Conservation (phyloP, 2,113 vertebrate species). For the Lathamus discolor region DNA sequence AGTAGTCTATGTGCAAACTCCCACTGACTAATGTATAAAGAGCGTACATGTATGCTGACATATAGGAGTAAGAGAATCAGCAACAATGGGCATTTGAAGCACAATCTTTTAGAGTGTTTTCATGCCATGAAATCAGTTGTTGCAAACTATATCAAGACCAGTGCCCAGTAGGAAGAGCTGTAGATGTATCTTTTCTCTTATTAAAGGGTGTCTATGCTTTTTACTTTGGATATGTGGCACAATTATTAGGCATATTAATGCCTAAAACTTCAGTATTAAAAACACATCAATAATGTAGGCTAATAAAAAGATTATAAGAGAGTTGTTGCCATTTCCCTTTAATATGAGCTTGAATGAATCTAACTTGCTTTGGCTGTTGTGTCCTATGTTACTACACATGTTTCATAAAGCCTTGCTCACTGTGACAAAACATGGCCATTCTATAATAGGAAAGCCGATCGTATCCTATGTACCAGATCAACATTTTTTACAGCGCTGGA, state of each 20-base stretch:
- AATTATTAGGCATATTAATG: not conserved
- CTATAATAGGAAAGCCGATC: not conserved
- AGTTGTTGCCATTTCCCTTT: not conserved
- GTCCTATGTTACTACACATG: not conserved
- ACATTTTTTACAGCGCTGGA: not conserved
- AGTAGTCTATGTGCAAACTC: not conserved
- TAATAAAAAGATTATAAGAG: not conserved
- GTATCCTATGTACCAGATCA: not conserved
- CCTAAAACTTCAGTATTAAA: not conserved
- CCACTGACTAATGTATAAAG: not conserved
- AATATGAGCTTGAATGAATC: not conserved
- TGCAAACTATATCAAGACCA: not conserved
- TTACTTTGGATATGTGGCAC: not conserved
- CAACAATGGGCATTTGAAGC: not conserved
- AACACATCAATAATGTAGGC: not conserved
- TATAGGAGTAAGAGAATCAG: not conserved
- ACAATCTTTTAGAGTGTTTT: not conserved
- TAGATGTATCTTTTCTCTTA: not conserved
- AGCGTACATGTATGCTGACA: not conserved
- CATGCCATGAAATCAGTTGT: not conserved
- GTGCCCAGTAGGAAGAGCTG: not conserved
- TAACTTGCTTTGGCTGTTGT: not conserved
- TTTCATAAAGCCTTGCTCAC: not conserved
- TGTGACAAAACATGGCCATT: not conserved
- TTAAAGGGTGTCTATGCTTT: not conserved